phyloP scores from a whole-genome alignment of 2,888 invertebrate genomes.

The Volucella inanis region DNA sequence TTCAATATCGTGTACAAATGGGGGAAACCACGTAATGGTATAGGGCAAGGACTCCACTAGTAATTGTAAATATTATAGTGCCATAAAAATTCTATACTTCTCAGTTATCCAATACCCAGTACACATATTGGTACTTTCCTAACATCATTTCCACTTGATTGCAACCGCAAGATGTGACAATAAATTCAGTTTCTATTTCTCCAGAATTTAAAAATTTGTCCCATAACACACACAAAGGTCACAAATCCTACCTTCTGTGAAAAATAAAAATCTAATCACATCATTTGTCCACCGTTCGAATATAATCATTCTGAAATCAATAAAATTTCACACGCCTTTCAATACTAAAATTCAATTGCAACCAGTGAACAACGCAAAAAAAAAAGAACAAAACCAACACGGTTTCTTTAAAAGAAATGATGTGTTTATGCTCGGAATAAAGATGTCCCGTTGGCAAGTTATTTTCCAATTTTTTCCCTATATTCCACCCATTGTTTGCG shows the following conservation, averaged over 20 bases:
- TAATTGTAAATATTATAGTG: too few species aligned
- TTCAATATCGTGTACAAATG: too few species aligned
- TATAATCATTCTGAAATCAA: slow-evolving; percentile 50
- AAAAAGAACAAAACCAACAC: background rate
- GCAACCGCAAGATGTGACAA: too few species aligned
- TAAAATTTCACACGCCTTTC: slow-evolving; percentile 71
- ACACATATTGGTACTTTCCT: too few species aligned
- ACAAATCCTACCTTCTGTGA: slow-evolving; percentile 20
- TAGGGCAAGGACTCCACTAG: too few species aligned
- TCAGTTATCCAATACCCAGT: too few species aligned
- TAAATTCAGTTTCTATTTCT: background rate
- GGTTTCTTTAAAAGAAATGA: background rate
- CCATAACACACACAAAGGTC: background rate
- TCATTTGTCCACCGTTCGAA: slow-evolving; percentile 57
- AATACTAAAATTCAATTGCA: slow-evolving; percentile 16
- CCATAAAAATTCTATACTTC: too few species aligned
- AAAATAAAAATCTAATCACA: slow-evolving; percentile 60
- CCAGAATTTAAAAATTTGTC: background rate
- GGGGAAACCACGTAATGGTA: too few species aligned
- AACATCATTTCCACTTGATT: too few species aligned
- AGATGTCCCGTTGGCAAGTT: slow-evolving; percentile 62
- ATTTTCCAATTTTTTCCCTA: slow-evolving; percentile 15
- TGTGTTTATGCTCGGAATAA: slow-evolving; percentile 48
- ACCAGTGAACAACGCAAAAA: slow-evolving; percentile 9
- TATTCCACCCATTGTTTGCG: slow-evolving; percentile 41